Evolutionary conservation across 2,888 invertebrate genomes (phyloP), one percentile per base, ranked within the genome.

Genomic region (Pterobdella sp.): DNA sequence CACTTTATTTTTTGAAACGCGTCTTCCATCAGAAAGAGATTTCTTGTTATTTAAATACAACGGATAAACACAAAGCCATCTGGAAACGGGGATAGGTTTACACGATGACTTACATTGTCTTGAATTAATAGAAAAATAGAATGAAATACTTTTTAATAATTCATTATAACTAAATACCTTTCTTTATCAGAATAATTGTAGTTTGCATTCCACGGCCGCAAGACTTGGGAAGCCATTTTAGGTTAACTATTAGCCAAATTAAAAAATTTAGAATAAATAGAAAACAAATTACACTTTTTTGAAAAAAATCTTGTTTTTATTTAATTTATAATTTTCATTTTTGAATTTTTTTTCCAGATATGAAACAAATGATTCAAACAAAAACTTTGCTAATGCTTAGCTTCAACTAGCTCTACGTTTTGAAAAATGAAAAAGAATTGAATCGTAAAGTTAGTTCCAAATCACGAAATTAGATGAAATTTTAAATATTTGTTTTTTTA

Each of bases 61-160:
- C 73, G 98, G 98, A 84, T 98, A 98, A 76, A 98, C 89, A 82
- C 94, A 94, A 74, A 96, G 87, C 97, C 97, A 98, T 73, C 85
- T 84, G 78, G 60, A 63, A 18, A 36, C 14, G 3, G 32, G 56
- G 34, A 63, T 60, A 32, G 22, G 14, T 49, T 22, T 22, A 49
- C 4, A 18, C n/a, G n/a, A n/a, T n/a, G n/a, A n/a, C n/a, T 32
- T 2, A 32, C 31, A 69, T 14, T n/a, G 14, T 68, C 7, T 52
- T 22, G 18, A 1, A 1, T 52, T n/a, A 7, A 31, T 18, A 1
- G 42, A 42, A 69, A n/a, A n/a, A n/a, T 64, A n/a, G 10, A n/a
- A 26, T 64, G 10, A n/a, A n/a, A 14, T 49, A 69, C 29, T 49
- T 69, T 42, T n/a, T n/a, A 64, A 64, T 18, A 22, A 31, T 32